Evolutionary conservation across 2,888 invertebrate genomes (phyloP).

Genomic region (Aproaerema taeniolella): DNA sequence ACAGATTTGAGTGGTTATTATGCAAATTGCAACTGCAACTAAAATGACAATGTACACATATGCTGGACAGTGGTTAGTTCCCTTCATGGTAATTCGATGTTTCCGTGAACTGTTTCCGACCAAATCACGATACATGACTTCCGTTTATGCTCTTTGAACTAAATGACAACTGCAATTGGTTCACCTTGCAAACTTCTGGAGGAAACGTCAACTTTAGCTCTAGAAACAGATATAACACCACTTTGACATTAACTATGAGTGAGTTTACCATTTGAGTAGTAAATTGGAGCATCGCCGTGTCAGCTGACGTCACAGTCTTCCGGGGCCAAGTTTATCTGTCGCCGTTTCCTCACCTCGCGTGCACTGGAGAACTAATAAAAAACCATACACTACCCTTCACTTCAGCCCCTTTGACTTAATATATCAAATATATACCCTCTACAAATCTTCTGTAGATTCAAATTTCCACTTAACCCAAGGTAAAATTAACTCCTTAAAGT

Average conservation of each 20-base stretch:
- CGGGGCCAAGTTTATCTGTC: constrained; percentile 20
- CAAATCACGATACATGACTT: background rate
- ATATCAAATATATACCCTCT: too few species aligned
- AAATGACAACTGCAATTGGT: too few species aligned
- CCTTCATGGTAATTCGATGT: background rate
- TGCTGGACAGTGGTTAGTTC: background rate
- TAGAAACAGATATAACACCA: too few species aligned
- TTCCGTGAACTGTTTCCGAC: constrained; percentile 3
- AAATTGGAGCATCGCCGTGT: too few species aligned
- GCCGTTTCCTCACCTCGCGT: constrained; percentile 22
- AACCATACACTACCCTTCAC: constrained; percentile 7
- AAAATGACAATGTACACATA: constrained; percentile 1
- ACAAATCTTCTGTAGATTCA: background rate
- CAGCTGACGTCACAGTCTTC: background rate
- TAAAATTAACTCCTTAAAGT: constrained; percentile 3
- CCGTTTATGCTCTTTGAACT: background rate
- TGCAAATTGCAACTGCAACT: constrained; percentile 4
- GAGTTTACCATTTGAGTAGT: too few species aligned
- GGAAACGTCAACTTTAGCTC: too few species aligned
- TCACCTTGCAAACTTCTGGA: too few species aligned
- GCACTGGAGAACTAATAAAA: constrained; percentile 11
- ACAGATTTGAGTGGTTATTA: constrained; percentile 4
- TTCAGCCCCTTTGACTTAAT: background rate
- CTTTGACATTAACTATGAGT: too few species aligned
- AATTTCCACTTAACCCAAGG: background rate